phyloP scores from a whole-genome alignment of 92 coral and sea anemone genomes.

The Zoanthus sansibaricus region DNA sequence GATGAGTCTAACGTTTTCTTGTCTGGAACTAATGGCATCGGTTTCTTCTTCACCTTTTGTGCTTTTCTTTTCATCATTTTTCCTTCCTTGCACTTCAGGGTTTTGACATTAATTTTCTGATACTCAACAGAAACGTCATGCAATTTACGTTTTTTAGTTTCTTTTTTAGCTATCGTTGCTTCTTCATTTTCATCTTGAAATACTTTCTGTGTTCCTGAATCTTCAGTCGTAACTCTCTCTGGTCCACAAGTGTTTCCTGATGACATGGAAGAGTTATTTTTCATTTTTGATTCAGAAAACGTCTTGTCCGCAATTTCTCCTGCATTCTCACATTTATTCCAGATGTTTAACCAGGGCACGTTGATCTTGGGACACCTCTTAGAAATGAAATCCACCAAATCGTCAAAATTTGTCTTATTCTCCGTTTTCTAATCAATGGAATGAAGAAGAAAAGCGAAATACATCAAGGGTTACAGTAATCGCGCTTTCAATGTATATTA shows the following conservation, averaged over 20 bases:
- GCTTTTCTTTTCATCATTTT: slow-evolving; percentile 16
- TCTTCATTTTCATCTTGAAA: not conserved
- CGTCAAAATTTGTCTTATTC: slow-evolving; percentile 52
- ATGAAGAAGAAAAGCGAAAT: not conserved
- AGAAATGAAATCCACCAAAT: slow-evolving; percentile 63
- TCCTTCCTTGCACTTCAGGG: slow-evolving; percentile 37
- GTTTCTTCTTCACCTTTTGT: not conserved
- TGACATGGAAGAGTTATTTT: not conserved
- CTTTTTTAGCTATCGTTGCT: not conserved
- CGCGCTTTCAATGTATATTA: not conserved
- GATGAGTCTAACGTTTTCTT: not conserved
- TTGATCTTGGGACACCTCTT: slow-evolving; percentile 50
- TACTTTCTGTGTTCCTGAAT: not conserved
- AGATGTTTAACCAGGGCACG: slow-evolving; percentile 74
- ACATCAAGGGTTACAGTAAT: no score
- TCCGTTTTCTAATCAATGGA: not conserved
- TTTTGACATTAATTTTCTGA: slow-evolving; percentile 29
- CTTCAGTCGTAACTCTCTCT: not conserved
- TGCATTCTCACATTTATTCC: not conserved
- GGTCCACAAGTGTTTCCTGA: not conserved
- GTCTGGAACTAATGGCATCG: not conserved
- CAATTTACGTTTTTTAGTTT: slow-evolving; percentile 17
- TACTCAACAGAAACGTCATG: slow-evolving; percentile 13
- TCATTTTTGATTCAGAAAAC: not conserved
- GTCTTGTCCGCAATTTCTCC: not conserved